Conservation (phyloP, 2,797 vertebrate genomes). For the Helicolenus hilgendorfi region DNA sequence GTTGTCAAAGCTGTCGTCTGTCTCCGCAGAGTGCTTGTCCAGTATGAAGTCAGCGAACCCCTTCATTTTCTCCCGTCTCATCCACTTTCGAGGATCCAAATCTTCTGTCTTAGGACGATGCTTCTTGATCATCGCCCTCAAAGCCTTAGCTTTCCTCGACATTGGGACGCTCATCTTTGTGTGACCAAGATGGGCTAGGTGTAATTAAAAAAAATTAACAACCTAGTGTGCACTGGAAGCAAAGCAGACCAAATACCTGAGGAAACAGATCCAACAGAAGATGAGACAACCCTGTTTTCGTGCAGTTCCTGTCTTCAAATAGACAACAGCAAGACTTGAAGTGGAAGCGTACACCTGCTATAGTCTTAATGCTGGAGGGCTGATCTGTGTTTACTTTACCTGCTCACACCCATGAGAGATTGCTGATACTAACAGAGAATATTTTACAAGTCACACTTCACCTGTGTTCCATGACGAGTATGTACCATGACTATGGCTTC, state of each 20-base stretch:
- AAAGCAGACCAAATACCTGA: background rate
- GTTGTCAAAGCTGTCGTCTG: conserved; percentile 83
- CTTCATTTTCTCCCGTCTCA: conserved; percentile 66
- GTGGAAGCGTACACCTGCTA: conserved; percentile 11
- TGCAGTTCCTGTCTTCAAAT: background rate
- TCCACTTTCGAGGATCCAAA: conserved; percentile 82
- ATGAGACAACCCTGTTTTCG: background rate
- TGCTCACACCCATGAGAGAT: conserved; percentile 76
- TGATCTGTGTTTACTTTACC: conserved; percentile 80
- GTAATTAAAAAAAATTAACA: background rate
- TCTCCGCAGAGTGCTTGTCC: conserved; percentile 68
- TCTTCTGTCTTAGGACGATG: conserved; percentile 77
- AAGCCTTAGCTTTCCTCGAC: conserved; percentile 70
- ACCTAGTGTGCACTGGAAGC: background rate
- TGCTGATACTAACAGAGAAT: conserved; percentile 13
- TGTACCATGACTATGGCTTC: background rate
- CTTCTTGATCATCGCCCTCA: conserved; percentile 68
- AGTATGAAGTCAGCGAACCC: conserved; percentile 82
- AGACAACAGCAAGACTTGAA: conserved; percentile 7
- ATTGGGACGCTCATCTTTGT: conserved; percentile 52
- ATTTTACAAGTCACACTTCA: conserved; percentile 19
- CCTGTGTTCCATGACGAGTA: background rate
- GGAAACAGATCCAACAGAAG: background rate
- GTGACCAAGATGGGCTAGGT: background rate
- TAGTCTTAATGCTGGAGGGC: conserved; percentile 39